These are phyloP conservation scores for Xestobium rufovillosum DNA, from an alignment of 2,888 invertebrate genomes.

Conservation along the genomic window DNA sequence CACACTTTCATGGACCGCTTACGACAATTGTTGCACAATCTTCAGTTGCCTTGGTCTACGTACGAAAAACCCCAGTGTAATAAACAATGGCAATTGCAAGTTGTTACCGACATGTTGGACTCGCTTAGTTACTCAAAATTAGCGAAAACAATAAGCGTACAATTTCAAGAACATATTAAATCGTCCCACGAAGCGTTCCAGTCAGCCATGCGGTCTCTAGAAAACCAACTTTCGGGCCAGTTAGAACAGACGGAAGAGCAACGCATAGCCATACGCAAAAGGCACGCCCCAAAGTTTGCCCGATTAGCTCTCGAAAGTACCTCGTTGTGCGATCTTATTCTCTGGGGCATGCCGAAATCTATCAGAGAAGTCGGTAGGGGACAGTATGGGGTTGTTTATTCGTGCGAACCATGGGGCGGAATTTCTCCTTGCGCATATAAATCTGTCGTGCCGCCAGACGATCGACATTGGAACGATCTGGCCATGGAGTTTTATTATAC, in stretches of 20 bases:
- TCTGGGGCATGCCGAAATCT: slow-evolving; percentile 62
- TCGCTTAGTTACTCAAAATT: slow-evolving; percentile 63
- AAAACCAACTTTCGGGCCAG: slow-evolving; percentile 61
- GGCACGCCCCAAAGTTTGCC: slow-evolving; percentile 73
- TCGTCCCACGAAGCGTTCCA: slow-evolving; percentile 73
- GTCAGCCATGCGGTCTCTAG: slow-evolving; percentile 61
- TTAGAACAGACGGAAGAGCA: slow-evolving; percentile 76
- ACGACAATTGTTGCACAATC: slow-evolving; percentile 54
- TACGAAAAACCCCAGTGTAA: slow-evolving; percentile 37
- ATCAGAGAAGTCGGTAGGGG: slow-evolving; percentile 68
- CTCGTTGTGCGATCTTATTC: slow-evolving; percentile 69
- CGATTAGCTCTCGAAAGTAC: slow-evolving; percentile 75
- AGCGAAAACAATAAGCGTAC: slow-evolving; percentile 59
- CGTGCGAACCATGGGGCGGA: slow-evolving; percentile 68
- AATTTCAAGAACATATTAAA: slow-evolving; percentile 70
- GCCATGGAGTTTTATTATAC: slow-evolving; percentile 90
- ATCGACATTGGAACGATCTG: slow-evolving; percentile 81
- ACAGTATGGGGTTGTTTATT: slow-evolving; percentile 84
- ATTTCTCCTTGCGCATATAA: slow-evolving; percentile 75
- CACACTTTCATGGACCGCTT: slow-evolving; percentile 59
- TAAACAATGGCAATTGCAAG: slow-evolving; percentile 62
- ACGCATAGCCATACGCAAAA: slow-evolving; percentile 66
- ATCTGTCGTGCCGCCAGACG: slow-evolving; percentile 82
- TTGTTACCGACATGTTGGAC: slow-evolving; percentile 60
- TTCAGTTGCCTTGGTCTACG: slow-evolving; percentile 54